A percentile compares a stretch with the other conserved stretches of the same genome.
Evolutionary conservation across 1,140 invertebrate species (phyloP).

Genomic region (Rhagoletis pomonella): DNA sequence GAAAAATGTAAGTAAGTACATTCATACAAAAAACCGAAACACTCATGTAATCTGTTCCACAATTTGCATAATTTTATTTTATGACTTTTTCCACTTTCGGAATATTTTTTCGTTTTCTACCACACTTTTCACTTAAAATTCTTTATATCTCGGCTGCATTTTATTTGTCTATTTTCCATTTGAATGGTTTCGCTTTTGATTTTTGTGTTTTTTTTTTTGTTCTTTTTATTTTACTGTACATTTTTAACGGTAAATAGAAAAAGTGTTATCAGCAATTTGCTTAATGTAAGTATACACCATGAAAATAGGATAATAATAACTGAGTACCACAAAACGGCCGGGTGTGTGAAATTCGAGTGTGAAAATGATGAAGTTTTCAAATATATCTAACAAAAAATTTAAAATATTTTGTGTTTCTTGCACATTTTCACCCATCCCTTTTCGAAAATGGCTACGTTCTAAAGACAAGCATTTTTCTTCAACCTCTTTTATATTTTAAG

Average conservation of each 20-base stretch:
- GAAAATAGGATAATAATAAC: neutral
- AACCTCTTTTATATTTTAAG: too few relatives aligned
- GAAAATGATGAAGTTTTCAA: too few relatives aligned
- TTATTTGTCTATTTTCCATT: constrained; percentile 13
- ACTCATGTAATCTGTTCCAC: constrained; percentile 30
- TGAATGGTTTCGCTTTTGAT: neutral
- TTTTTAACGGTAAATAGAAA: constrained; percentile 17
- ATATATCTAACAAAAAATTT: too few relatives aligned
- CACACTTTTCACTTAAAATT: neutral
- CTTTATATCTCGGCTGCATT: neutral
- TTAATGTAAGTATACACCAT: constrained; percentile 47
- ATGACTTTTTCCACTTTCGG: constrained; percentile 17
- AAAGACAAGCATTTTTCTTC: too few relatives aligned
- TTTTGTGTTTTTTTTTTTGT: neutral
- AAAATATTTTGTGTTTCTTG: too few relatives aligned
- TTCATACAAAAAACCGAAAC: neutral
- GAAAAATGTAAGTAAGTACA: neutral
- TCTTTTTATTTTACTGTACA: neutral
- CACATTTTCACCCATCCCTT: too few relatives aligned
- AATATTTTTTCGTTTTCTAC: neutral
- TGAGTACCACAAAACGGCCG: too few relatives aligned
- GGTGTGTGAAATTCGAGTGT: too few relatives aligned
- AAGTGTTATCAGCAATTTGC: constrained; percentile 32
- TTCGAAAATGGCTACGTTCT: too few relatives aligned
- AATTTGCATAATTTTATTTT: constrained; percentile 49